Evolutionary conservation across 1,140 invertebrate species (phyloP).

Genomic region (Zaprionus tsacasi): DNA sequence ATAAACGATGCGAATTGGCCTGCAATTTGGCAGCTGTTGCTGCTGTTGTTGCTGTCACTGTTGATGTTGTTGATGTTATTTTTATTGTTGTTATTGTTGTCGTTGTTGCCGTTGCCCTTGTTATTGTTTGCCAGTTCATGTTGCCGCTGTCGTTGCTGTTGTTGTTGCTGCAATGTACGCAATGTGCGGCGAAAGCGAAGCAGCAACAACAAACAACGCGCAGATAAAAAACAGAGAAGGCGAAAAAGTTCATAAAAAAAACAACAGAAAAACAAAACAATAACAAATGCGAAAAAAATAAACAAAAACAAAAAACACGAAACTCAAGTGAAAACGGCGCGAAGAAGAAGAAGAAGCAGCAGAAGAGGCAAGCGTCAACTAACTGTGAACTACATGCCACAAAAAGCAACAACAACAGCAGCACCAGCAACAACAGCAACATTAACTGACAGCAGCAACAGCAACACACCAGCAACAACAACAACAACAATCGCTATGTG

Average conservation of each 20-base stretch:
- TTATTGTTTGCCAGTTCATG: conserved; percentile 27
- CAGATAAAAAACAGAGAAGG: conserved; percentile 67
- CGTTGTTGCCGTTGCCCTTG: conserved; percentile 26
- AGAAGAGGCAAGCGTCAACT: conserved; percentile 37
- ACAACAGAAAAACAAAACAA: conserved; percentile 27
- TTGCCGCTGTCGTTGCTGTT: conserved; percentile 8
- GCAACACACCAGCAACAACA: conserved; percentile 29
- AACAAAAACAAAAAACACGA: conserved; percentile 21
- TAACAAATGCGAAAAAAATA: conserved; percentile 19
- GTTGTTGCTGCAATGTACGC: conserved; percentile 13
- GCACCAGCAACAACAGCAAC: conserved; percentile 32
- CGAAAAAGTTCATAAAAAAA: conserved; percentile 22
- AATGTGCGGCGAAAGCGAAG: conserved; percentile 52
- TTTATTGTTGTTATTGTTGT: not conserved
- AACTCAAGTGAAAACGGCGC: conserved; percentile 55
- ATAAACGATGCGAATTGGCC: conserved; percentile 50
- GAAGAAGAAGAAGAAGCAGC: conserved; percentile 33
- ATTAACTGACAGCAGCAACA: conserved; percentile 5
- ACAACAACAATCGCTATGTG: conserved; percentile 56
- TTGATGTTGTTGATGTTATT: conserved; percentile 24
- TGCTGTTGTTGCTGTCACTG: conserved; percentile 28
- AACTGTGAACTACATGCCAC: conserved; percentile 59
- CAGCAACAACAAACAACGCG: conserved; percentile 58
- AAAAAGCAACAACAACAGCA: conserved; percentile 26
- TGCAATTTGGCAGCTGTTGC: conserved; percentile 51